Evolutionary conservation across 2,797 vertebrate genomes (phyloP).

Genomic region (Lithobates sylvaticus): DNA sequence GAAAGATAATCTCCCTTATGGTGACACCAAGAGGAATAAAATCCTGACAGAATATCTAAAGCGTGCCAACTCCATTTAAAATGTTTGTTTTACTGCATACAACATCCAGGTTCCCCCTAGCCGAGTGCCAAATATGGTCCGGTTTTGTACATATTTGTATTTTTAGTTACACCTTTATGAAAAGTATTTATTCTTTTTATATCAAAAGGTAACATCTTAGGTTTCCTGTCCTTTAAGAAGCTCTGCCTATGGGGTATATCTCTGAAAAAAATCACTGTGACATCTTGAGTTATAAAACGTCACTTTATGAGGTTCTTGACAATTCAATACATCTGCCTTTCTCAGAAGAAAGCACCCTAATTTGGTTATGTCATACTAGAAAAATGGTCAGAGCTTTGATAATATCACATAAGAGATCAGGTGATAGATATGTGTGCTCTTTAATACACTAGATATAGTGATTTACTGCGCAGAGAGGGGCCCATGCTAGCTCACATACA

Average conservation of each 20-base stretch:
- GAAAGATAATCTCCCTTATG: too few relatives aligned
- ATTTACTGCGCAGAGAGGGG: background rate
- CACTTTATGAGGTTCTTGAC: slow-evolving; percentile 40
- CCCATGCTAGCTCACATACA: background rate
- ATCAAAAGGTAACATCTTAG: background rate
- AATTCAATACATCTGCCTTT: slow-evolving; percentile 42
- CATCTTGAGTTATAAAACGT: slow-evolving; percentile 23
- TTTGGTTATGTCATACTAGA: slow-evolving; percentile 47
- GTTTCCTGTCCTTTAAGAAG: background rate
- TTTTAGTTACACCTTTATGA: background rate
- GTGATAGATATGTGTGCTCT: slow-evolving; percentile 17
- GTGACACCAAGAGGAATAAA: too few relatives aligned
- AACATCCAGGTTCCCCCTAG: background rate
- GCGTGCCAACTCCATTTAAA: background rate
- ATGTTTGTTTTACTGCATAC: background rate
- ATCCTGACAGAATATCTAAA: too few relatives aligned
- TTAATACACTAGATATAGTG: slow-evolving; percentile 22
- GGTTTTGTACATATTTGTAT: background rate
- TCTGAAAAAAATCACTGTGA: background rate
- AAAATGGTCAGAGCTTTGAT: slow-evolving; percentile 26
- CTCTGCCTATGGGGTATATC: background rate
- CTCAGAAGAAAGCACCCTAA: slow-evolving; percentile 18
- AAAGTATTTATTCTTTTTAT: background rate
- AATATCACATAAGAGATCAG: slow-evolving; percentile 4
- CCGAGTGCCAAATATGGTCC: background rate